Evolutionary conservation across 1,140 invertebrate genomes (phyloP).

Genomic region (Drosophila kepulauana): DNA sequence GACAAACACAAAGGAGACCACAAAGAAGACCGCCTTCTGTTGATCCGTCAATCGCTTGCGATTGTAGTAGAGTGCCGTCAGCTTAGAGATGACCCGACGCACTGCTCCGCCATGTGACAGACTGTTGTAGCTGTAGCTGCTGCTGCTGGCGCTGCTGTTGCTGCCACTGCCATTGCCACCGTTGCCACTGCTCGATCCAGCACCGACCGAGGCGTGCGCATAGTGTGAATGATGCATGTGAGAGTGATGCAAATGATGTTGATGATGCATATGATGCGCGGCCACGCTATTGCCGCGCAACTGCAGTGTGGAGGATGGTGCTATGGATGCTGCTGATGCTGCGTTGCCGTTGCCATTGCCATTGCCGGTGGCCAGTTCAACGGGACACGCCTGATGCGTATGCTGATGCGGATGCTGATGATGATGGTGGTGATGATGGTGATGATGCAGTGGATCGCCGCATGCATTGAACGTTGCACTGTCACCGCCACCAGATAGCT

Average conservation of each 20-base stretch:
- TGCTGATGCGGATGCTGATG: constrained; percentile 60
- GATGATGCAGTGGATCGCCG: constrained; percentile 77
- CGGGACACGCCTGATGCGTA: constrained; percentile 34
- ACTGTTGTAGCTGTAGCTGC: constrained; percentile 24
- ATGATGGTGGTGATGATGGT: constrained; percentile 82
- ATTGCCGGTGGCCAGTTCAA: neutral
- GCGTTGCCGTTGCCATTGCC: constrained; percentile 51
- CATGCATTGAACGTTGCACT: constrained; percentile 61
- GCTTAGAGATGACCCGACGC: constrained; percentile 58
- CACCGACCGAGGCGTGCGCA: constrained; percentile 39
- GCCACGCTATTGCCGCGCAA: constrained; percentile 41
- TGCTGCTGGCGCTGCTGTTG: constrained; percentile 29
- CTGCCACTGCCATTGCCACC: constrained; percentile 3
- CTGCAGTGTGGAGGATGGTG: constrained; percentile 22
- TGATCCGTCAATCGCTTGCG: constrained; percentile 79
- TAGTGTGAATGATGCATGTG: constrained; percentile 72
- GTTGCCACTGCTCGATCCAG: constrained; percentile 11
- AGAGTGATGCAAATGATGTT: constrained; percentile 72
- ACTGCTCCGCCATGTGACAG: constrained; percentile 54
- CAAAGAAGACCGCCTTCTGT: constrained; percentile 80
- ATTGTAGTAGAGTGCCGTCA: constrained; percentile 73
- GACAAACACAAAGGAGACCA: constrained; percentile 81
- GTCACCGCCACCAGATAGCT: constrained; percentile 47
- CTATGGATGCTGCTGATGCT: neutral
- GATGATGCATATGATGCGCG: constrained; percentile 55